Base-by-base conservation (phyloP, 53 echinoderm and acorn worm genomes). In the Paracentrotus lividus region DNA sequence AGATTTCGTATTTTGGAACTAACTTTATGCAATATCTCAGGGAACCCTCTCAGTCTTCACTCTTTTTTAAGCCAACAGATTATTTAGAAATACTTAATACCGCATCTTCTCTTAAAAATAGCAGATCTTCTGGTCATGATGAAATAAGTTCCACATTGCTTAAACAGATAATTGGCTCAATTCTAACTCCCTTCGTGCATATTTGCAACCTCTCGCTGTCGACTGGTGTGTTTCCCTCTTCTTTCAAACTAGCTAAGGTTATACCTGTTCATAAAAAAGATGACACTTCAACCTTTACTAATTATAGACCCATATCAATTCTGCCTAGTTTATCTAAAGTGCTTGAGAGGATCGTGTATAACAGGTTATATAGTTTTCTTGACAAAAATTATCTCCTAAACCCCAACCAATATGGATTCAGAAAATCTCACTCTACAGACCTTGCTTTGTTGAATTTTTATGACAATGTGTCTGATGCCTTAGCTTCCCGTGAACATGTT, bases 361-460 rank as follows among this genome's bases (percentile, higher is more conserved):
- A 51, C 12, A 51, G 51, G 51, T 12, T 51, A 51, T 8, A 8
- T 23, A 16, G 10, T 15, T 59, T 59, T 59, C 59, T 59, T 59
- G 51, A 51, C 51, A 51, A 12, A 51, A 51, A 51, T 12, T 8
- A 51, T 8, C 59, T 59, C 8, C 27, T 64, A 4, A 3, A 3
- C 27, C 64, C 67, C 20, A 77, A 78, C 45, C 78, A 78, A n/a
- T 78, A n/a, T 44, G 78, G 78, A 45, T 78, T 45, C 45, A 21
- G 78, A 4, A 24, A n/a, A 12, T 42, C 43, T 44, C 78, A 78
- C 47, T 78, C 78, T 1, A 45, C 47, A 0, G 78, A 78, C 45
- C 78, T 78, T 78, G 78, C 78, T 9, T 13, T 45, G 43, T 33
- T 78, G 78, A 78, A 78, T n/a, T 78, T 42, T 5, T 77, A 77